These are phyloP conservation scores for Corella eumyota DNA, from an alignment of 23 tunicate species.

Conservation along the genomic window DNA sequence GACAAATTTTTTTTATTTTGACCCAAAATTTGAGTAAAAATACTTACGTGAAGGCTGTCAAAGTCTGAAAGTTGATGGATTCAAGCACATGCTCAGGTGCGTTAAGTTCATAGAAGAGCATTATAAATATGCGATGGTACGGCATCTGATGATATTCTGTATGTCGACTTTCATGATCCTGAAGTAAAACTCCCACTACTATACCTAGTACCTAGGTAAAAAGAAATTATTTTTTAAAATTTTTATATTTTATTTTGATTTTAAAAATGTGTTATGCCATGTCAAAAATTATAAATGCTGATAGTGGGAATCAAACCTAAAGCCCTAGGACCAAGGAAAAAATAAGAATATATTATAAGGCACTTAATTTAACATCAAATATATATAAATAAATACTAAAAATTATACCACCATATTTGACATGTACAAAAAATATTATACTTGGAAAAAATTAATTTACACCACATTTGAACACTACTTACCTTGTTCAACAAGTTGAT, in stretches of 20 bases:
- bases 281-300: no score
- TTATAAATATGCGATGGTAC: slow-evolving; percentile 94
- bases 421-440: no score
- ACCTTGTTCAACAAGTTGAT: slow-evolving; percentile 89
- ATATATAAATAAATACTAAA: no score
- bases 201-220: slow-evolving; percentile 77
- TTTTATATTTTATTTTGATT: neutral
- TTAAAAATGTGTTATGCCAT: no score
- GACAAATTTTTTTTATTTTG: neutral
- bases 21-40: neutral
- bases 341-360: no score
- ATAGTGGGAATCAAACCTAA: no score
- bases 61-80: slow-evolving; percentile 91
- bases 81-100: slow-evolving; percentile 93
- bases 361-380: no score
- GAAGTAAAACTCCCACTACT: slow-evolving; percentile 89
- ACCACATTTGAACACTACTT: no score
- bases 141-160: slow-evolving; percentile 99
- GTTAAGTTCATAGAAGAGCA: slow-evolving; percentile 91
- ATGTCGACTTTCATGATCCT: slow-evolving; percentile 80
- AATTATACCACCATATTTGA: no score
- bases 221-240: neutral
- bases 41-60: slow-evolving; percentile 91
- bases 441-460: no score
- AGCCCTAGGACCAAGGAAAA: no score